Conservation (phyloP, 1,140 invertebrate genomes). For the Oncopodura yosiiana region DNA sequence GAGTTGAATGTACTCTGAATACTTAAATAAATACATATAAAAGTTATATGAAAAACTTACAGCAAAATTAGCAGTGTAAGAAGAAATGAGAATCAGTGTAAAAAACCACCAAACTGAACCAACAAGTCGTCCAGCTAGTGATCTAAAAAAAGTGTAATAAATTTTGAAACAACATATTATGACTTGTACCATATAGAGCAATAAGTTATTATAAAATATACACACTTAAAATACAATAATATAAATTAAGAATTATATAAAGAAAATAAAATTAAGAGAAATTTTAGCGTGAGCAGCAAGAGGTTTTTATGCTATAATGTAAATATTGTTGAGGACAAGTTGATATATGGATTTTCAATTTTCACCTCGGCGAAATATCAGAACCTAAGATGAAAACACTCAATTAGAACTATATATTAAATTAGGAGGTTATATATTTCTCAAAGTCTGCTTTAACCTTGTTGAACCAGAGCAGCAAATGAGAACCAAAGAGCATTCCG, state of each 20-base stretch:
- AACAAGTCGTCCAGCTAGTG: conserved; percentile 54
- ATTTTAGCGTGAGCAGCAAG: no score
- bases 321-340: neutral
- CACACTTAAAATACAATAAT: no score
- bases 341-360: neutral
- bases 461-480: conserved; percentile 55
- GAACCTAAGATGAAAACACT: neutral
- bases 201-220: no score
- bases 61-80: conserved; percentile 59
- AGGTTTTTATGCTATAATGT: no score
- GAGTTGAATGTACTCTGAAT: neutral
- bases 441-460: no score
- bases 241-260: no score
- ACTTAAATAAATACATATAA: neutral
- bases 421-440: conserved; percentile 57
- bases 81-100: conserved; percentile 58
- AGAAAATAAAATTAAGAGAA: no score
- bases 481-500: conserved; percentile 58
- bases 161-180: no score
- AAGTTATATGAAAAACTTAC: conserved; percentile 44
- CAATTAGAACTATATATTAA: neutral
- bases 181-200: no score
- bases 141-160: conserved; percentile 42
- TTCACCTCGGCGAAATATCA: conserved; percentile 10
- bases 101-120: conserved; percentile 63